Evolutionary conservation across 2,888 invertebrate species (phyloP).

Genomic region (Gibbula magus): DNA sequence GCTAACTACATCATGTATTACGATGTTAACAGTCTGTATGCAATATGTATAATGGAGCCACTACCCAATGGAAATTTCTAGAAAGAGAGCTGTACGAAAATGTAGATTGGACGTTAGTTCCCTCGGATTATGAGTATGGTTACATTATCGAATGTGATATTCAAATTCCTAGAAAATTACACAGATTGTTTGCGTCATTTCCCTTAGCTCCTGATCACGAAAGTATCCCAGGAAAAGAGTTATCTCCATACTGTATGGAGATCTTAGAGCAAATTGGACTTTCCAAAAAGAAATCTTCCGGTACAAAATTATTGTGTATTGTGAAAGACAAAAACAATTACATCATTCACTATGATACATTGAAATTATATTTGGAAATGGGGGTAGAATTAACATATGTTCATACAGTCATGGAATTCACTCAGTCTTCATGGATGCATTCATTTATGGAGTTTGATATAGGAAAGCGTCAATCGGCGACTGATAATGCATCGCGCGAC

Average conservation of each 20-base stretch:
- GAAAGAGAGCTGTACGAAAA: neutral
- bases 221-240: neutral
- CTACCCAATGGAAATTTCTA: neutral
- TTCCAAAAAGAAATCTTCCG: too few species aligned
- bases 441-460: neutral
- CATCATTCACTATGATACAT: too few species aligned
- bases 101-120: neutral
- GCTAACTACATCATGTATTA: too few species aligned
- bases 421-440: neutral
- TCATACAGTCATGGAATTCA: neutral
- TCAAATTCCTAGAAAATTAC: too few species aligned
- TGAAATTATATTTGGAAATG: too few species aligned
- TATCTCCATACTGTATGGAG: neutral
- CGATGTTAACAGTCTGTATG: neutral
- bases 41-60: slow-evolving; percentile 1
- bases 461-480: neutral
- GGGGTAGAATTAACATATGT: too few species aligned
- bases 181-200: too few species aligned
- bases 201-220: too few species aligned
- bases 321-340: too few species aligned
- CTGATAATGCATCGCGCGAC: neutral
- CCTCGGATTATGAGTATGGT: too few species aligned
- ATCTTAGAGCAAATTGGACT: neutral
- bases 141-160: too few species aligned
- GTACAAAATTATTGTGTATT: too few species aligned